Evolutionary conservation across 1,140 invertebrate species (phyloP).

Genomic region (Trialeurodes vaporariorum): DNA sequence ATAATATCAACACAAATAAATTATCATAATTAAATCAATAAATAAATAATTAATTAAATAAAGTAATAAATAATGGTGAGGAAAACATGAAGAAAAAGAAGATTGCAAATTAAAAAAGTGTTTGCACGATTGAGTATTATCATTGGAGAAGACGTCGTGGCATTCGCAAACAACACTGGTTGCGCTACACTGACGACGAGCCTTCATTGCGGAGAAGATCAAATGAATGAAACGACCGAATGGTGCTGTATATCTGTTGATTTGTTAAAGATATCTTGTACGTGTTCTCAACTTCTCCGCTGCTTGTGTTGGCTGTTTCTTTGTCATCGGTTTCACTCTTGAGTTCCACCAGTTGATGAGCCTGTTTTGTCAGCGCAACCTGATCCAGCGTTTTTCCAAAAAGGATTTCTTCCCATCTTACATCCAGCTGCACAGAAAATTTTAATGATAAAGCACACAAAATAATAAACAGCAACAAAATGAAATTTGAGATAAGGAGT

Average conservation of each 20-base stretch:
- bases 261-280: neutral
- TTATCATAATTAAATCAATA: neutral
- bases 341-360: neutral
- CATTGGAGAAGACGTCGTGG: no score
- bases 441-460: no score
- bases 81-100: no score
- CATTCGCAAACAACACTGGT: no score
- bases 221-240: neutral
- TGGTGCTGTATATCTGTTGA: neutral
- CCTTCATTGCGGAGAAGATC: neutral
- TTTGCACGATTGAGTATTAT: no score
- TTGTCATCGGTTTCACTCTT: neutral
- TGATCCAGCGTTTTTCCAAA: neutral
- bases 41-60: no score
- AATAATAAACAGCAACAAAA: no score
- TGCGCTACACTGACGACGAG: no score
- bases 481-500: no score
- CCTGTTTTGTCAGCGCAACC: neutral
- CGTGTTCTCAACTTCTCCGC: neutral
- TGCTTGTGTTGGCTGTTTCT: neutral
- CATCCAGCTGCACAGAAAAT: neutral
- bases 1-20: neutral
- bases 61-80: no score
- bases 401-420: neutral
- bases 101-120: no score